Base-by-base conservation (phyloP, 2,797 vertebrate species). In the Otolemur crassicaudatus region DNA sequence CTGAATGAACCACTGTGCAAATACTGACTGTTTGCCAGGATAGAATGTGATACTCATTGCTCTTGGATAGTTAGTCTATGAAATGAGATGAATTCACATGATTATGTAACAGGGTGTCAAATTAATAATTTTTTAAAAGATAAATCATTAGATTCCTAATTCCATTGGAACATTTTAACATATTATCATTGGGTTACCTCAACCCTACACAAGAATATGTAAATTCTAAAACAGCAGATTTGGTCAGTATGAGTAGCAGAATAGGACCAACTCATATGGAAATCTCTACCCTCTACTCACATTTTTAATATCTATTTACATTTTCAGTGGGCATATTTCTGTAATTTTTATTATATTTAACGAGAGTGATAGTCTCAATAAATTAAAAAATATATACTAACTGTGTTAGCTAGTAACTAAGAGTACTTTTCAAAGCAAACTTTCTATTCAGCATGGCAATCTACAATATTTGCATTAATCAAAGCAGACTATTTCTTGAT, bases 1-100 rank as follows among this genome's bases (percentile, higher is more conserved):
- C 14, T 88, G 81, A 92, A 84, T 88, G 81, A 92, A 84, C 87
- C 23, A 7, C 20, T 84, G 43, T 49, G 90, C 63, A 87, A 87
- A 96, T 82, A 96, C 10, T 91, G 67, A 89, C 49, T 72, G 53
- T 40, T 84, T 93, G n/a, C 34, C 67, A 53, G 63, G 43, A 79
- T 58, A 43, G 31, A 72, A 90, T 87, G 86, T 63, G 56, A 95
- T 79, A 72, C 22, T 61, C 37, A n/a, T 58, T 96, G 72, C 40
- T 84, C 56, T 92, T 84, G 31, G n/a, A 80, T 40, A 88, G 37
- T 70, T 73, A 95, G 65, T 65, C 19, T 56, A 90, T 31, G 31
- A 76, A 82, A 43, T n/a, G 88, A 72, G 25, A 75, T 46, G 77
- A 77, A 87, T 58, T 76, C 13, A 29, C 19, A n/a, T 17, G 27